Percentiles rank a stretch among this genome's conserved stretches.
These are phyloP conservation scores for Latheticus oryzae DNA, from an alignment of 2,888 invertebrate species.

Conservation along the genomic window DNA sequence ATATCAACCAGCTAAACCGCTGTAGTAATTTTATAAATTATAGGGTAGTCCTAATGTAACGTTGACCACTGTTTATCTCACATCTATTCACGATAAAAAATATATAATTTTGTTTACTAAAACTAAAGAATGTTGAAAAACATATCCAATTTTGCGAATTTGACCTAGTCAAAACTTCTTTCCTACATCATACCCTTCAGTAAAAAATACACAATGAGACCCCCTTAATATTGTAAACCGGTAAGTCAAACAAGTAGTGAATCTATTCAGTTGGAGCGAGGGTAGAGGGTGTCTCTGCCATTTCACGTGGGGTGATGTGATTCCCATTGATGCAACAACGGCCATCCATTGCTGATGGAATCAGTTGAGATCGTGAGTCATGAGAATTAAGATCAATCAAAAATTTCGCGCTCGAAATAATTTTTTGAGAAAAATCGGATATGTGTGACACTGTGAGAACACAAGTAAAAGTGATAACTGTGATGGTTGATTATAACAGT, in stretches of 20 bases:
- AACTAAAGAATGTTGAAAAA: slow-evolving; percentile 1
- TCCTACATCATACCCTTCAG: slow-evolving; percentile 33
- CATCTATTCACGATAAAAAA: background rate
- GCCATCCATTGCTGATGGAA: slow-evolving; percentile 52
- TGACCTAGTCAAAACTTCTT: slow-evolving; percentile 29
- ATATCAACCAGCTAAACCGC: no score
- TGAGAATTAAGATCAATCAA: slow-evolving; percentile 54
- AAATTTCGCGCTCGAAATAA: slow-evolving; percentile 39
- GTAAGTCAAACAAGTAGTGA: slow-evolving; percentile 54
- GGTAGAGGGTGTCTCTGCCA: slow-evolving; percentile 51
- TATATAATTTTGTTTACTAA: no score
- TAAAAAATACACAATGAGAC: slow-evolving; percentile 43
- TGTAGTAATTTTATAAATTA: slow-evolving; percentile 14
- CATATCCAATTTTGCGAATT: slow-evolving; percentile 19
- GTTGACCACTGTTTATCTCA: slow-evolving; percentile 5
- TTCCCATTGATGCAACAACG: slow-evolving; percentile 59
- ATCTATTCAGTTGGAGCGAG: slow-evolving; percentile 45
- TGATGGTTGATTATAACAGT: no score
- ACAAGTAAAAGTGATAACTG: no score
- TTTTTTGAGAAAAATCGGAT: slow-evolving; percentile 13
- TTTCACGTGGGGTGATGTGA: slow-evolving; percentile 58
- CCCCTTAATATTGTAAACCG: slow-evolving; percentile 58
- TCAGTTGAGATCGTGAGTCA: slow-evolving; percentile 60
- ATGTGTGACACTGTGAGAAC: background rate
- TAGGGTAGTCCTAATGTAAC: slow-evolving; percentile 1